These are phyloP conservation scores for Rhinoptilus africanus DNA, from an alignment of 2,113 vertebrate species.

Conservation along the genomic window DNA sequence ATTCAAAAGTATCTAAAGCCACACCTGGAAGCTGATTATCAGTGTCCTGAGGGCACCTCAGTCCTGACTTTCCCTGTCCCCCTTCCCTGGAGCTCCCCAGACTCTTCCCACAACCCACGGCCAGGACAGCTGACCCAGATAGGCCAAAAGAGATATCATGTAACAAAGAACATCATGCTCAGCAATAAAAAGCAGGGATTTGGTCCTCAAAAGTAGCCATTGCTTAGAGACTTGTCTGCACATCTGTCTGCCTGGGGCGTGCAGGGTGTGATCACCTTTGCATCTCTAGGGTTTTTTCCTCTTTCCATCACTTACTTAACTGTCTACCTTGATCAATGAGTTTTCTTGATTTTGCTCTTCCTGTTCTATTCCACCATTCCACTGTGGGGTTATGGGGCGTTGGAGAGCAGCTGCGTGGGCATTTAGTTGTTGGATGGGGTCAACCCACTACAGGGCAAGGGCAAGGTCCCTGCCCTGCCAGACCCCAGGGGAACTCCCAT, in stretches of 20 bases:
- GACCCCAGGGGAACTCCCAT: rapidly evolving
- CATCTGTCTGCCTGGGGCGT: rapidly evolving
- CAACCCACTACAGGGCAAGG: neutral
- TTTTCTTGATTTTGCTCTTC: neutral
- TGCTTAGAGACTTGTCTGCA: neutral
- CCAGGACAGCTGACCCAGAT: neutral
- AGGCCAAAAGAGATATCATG: rapidly evolving
- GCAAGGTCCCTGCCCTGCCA: neutral
- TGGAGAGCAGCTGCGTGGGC: rapidly evolving
- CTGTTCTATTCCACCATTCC: neutral
- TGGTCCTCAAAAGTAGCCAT: neutral
- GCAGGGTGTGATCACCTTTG: rapidly evolving
- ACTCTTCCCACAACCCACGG: rapidly evolving
- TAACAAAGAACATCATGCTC: neutral
- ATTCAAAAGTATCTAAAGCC: neutral
- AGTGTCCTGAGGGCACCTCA: neutral
- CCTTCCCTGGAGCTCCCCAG: neutral
- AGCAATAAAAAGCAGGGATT: neutral
- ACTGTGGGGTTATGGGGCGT: rapidly evolving
- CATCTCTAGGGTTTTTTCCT: neutral
- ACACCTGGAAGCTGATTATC: neutral
- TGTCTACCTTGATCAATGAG: neutral
- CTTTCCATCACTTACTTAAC: neutral
- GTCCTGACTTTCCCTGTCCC: neutral
- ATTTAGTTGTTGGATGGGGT: neutral